phyloP scores from a whole-genome alignment of 2,113 vertebrate genomes.

The Epinephelus cyanopodus region DNA sequence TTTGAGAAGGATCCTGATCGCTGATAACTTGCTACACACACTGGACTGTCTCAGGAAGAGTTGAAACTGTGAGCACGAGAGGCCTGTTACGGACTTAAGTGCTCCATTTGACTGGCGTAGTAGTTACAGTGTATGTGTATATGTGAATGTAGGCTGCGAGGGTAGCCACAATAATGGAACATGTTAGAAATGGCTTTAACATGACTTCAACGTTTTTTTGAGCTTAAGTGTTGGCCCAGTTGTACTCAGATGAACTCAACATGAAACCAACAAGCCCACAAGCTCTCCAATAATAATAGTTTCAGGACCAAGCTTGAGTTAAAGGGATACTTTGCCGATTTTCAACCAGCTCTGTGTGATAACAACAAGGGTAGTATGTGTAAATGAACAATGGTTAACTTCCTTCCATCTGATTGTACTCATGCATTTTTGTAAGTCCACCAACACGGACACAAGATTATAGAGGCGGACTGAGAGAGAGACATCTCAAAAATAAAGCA shows the following conservation, averaged over 20 bases:
- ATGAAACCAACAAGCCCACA: slow-evolving; percentile 13
- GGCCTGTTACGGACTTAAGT: neutral
- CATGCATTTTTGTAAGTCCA: too few relatives aligned
- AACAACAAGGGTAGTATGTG: too few relatives aligned
- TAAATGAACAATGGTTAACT: too few relatives aligned
- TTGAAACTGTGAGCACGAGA: slow-evolving; percentile 13
- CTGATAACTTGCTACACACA: neutral
- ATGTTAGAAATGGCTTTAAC: slow-evolving; percentile 27
- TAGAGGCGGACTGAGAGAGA: too few relatives aligned
- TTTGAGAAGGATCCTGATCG: slow-evolving; percentile 23
- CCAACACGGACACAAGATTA: too few relatives aligned
- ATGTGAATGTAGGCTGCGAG: slow-evolving; percentile 1
- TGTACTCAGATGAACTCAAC: slow-evolving; percentile 16
- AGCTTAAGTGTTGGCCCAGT: neutral
- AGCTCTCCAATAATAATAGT: neutral
- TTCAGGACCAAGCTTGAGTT: neutral
- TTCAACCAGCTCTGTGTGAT: too few relatives aligned
- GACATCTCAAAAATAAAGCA: too few relatives aligned
- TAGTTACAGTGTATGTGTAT: neutral
- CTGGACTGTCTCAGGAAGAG: slow-evolving; percentile 13
- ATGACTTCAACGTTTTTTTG: slow-evolving; percentile 9
- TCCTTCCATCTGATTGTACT: too few relatives aligned
- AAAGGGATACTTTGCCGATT: neutral
- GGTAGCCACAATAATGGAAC: slow-evolving; percentile 20
- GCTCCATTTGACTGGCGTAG: neutral